These are phyloP conservation scores for Electrophaes corylata DNA, from an alignment of 2,888 invertebrate species.

Conservation along the genomic window DNA sequence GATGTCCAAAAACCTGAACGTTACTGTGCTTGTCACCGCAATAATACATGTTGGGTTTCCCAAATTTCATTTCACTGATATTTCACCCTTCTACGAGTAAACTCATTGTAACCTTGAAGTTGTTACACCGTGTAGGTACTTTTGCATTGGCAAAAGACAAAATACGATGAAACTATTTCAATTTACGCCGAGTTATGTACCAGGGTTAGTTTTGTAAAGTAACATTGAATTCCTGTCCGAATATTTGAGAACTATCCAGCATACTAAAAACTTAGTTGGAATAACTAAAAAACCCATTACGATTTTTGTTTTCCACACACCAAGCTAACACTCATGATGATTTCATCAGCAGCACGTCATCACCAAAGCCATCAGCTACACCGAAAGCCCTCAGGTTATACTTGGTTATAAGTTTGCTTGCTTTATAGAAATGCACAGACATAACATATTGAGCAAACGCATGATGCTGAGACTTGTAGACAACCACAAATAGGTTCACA, in stretches of 20 bases:
- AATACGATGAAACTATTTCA: too few relatives aligned
- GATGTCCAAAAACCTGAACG: too few relatives aligned
- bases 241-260: neutral
- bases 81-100: too few relatives aligned
- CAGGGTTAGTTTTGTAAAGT: too few relatives aligned
- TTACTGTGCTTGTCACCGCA: too few relatives aligned
- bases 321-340: slow-evolving; percentile 66
- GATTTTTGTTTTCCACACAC: slow-evolving; percentile 29
- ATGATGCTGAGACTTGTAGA: slow-evolving; percentile 20
- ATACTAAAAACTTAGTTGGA: neutral
- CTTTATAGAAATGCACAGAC: slow-evolving; percentile 21
- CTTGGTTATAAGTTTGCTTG: slow-evolving; percentile 53
- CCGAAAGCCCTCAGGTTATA: slow-evolving; percentile 81
- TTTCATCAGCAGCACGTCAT: slow-evolving; percentile 82
- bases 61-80: too few relatives aligned
- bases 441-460: slow-evolving; percentile 19
- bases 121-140: too few relatives aligned
- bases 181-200: too few relatives aligned
- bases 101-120: too few relatives aligned
- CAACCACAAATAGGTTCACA: neutral
- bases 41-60: too few relatives aligned
- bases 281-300: slow-evolving; percentile 21
- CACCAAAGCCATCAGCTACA: slow-evolving; percentile 83
- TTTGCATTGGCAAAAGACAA: too few relatives aligned
- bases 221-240: too few relatives aligned